phyloP scores from a whole-genome alignment of 2,797 vertebrate genomes.

The Centroberyx gerrardi region DNA sequence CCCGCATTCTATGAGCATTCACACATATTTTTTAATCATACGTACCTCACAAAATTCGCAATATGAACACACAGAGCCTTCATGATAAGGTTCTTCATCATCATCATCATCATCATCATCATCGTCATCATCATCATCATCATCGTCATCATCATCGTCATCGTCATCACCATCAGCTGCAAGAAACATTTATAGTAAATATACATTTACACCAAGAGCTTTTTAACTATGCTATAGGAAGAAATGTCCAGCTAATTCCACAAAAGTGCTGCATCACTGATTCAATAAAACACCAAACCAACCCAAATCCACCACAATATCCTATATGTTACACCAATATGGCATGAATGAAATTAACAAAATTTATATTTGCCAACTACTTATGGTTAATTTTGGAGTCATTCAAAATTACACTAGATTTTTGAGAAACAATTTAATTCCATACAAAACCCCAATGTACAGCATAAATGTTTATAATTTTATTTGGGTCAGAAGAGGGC shows the following conservation, averaged over 20 bases:
- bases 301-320: background rate
- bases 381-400: background rate
- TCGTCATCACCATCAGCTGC: slow-evolving; percentile 58
- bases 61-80: slow-evolving; percentile 89
- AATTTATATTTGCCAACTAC: background rate
- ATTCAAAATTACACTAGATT: background rate
- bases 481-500: slow-evolving; percentile 1
- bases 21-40: slow-evolving; percentile 6
- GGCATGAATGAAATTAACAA: background rate
- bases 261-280: background rate
- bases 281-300: background rate
- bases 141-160: slow-evolving; percentile 55
- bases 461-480: slow-evolving; percentile 6
- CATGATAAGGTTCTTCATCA: slow-evolving; percentile 84
- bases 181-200: slow-evolving; percentile 24
- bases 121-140: slow-evolving; percentile 58
- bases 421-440: background rate
- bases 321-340: background rate
- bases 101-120: slow-evolving; percentile 72
- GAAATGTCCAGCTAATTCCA: background rate
- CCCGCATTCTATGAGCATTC: too few species aligned
- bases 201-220: background rate
- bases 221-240: background rate
- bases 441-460: background rate
- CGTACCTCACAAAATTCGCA: slow-evolving; percentile 92